Base-by-base conservation (phyloP, 2,113 vertebrate genomes). In the Labeo catla region DNA sequence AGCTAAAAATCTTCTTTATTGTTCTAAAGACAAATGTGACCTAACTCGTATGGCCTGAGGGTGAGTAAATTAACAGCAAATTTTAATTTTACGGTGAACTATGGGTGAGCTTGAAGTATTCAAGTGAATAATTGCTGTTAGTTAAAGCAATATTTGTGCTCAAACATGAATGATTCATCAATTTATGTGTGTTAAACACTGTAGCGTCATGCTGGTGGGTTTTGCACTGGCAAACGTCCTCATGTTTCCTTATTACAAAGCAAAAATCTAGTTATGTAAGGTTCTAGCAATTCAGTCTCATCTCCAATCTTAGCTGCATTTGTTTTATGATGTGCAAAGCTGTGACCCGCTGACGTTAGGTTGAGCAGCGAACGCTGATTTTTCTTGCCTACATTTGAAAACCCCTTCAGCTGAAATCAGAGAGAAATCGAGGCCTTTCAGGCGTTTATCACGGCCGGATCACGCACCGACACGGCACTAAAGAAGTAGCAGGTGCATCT, bases 401-500 rank as follows among this genome's bases (percentile, higher is more conserved):
- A n/a, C 0, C 21, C 23, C 15, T 61, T 54, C 12, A 43, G 61
- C 36, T 15, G 54, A 43, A 15, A 6, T 8, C 68, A 74, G 34
- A 11, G 45, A 16, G 66, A 45, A 15, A 6, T 8, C 70, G 57
- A 34, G 28, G 34, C 47, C 70, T 47, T 59, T 72, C 57, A 34
- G 28, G 34, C 47, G 59, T 47, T 59, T 72, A 65, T 86, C 16
- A 50, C 0, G 15, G 47, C 49, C 9, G 19, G 49, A 86, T 86
- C 86, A 72, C 45, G 81, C 12, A 49, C 28, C 21, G 28, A 76
- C 15, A 11, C 57, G 47, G 81, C 81, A 68, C 81, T 81, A 65
- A 90, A 89, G 88, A 73, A 78, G 73, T 47, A 84, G 39, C 87
- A 81, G 68, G 85, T 89, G 77, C 83, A 82, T 86, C 82, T 89